phyloP scores from a whole-genome alignment of 2,113 vertebrate species.

The Rattus norvegicus region DNA sequence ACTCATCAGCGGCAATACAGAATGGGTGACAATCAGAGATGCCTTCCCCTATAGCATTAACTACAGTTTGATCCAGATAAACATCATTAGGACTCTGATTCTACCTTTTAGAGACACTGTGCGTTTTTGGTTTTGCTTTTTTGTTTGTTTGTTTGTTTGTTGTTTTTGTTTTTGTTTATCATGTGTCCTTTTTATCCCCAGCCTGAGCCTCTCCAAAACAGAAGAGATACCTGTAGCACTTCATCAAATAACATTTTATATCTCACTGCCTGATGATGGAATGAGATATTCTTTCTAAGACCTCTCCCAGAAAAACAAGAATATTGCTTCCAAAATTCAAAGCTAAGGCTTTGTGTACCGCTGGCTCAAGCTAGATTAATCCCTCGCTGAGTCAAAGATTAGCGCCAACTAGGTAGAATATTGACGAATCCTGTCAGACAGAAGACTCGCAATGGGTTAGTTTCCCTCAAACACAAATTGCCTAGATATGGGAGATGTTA shows the following conservation, averaged over 20 bases:
- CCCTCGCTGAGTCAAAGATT: not conserved
- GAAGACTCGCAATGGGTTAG: not conserved
- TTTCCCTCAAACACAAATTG: not conserved
- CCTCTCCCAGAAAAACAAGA: not conserved
- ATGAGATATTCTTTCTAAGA: not conserved
- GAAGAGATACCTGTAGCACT: not conserved
- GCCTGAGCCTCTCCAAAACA: not conserved
- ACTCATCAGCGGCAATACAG: not conserved
- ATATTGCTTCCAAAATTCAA: not conserved
- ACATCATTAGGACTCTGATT: not conserved
- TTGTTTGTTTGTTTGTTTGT: not conserved
- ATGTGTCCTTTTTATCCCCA: not conserved
- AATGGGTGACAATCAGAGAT: not conserved
- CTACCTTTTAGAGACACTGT: not conserved
- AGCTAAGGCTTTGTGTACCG: not conserved
- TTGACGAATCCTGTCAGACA: not conserved
- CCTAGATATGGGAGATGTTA: not conserved
- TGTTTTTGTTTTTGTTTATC: not conserved
- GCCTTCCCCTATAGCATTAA: not conserved
- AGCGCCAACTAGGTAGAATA: not conserved
- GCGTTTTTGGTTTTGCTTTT: not conserved
- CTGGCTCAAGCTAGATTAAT: not conserved
- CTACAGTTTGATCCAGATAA: not conserved
- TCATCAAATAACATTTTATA: not conserved
- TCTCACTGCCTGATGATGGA: not conserved